Conservation (phyloP, 1,140 invertebrate genomes). For the Cyrtorhinus lividipennis region DNA sequence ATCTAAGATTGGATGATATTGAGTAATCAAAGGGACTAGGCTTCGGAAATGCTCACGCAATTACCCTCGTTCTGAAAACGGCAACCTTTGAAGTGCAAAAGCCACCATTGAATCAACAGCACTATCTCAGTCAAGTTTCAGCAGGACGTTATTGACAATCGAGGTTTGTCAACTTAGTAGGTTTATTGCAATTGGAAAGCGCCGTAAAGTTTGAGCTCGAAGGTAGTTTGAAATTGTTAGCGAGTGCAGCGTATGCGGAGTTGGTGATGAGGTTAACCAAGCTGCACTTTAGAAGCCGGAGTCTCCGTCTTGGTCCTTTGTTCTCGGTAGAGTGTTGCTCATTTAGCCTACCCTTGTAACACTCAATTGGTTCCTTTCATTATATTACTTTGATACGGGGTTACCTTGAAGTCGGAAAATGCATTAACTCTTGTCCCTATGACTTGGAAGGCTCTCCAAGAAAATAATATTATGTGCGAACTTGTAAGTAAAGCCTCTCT, state of each 20-base stretch:
- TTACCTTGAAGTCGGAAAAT: neutral
- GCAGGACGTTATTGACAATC: no score
- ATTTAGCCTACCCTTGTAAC: neutral
- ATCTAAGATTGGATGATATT: no score
- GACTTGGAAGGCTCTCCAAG: neutral
- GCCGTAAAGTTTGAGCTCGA: neutral
- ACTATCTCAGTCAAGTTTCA: no score
- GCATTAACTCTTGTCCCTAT: neutral
- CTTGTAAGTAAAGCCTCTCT: neutral
- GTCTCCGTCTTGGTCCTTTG: neutral
- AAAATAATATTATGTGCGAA: conserved; percentile 9
- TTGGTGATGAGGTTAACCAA: neutral
- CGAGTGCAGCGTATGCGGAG: neutral
- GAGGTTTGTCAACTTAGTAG: no score
- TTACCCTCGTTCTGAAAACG: no score
- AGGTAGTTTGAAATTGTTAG: neutral
- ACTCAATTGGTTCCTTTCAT: neutral
- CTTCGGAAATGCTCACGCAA: no score
- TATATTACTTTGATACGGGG: conserved; percentile 3
- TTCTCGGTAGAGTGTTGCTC: neutral
- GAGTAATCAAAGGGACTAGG: no score
- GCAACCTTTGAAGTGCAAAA: no score
- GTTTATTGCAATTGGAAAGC: no score
- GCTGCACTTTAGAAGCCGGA: neutral
- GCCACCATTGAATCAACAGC: no score